Evolutionary conservation across 2,113 vertebrate genomes (phyloP), one percentile per base, ranked within the genome.

Genomic region (Sander lucioperca): DNA sequence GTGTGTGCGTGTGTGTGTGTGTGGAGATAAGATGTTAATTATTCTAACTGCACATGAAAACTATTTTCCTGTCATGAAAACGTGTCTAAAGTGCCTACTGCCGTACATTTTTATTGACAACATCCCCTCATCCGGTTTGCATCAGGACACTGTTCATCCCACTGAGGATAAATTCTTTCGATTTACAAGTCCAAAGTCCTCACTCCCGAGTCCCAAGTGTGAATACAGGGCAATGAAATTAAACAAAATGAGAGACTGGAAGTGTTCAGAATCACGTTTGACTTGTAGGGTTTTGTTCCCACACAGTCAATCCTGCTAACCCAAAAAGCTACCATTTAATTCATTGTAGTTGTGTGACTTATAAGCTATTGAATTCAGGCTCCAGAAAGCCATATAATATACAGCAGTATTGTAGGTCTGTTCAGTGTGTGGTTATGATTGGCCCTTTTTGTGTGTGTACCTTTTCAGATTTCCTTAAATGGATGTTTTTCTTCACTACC

Each of bases 401-500:
- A 65, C 47, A 69, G 68, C 27, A 23, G 63, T 39, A 62, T 76
- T 57, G 62, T 78, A 19, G 43, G 27, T 64, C 69, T 63, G 50
- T 81, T 77, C 39, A 50, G 51, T 79, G 61, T 83, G 74, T 51
- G 67, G 75, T 82, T 78, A 27, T 48, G 62, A 69, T 85, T 62
- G 70, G 51, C 59, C 27, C 50, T 68, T 66, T 53, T 62, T 70
- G n/a, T 74, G 68, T 33, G 18, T 73, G 56, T 72, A 67, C 70
- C 63, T 82, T 67, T 79, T 69, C 57, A 80, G 8, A 83, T 78
- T 65, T 73, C 88, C 88, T 82, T 90, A 82, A 66, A 86, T 88
- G 86, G 89, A 48, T 58, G 69, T 84, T 82, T 70, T 72, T 62
- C 53, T 50, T 66, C n/a, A 75, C 47, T n/a, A 36, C 43, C 0